A percentile compares a stretch with the other conserved stretches of the same genome.
Conservation (phyloP, 2,797 vertebrate species). For the Bradypodion ventrale region DNA sequence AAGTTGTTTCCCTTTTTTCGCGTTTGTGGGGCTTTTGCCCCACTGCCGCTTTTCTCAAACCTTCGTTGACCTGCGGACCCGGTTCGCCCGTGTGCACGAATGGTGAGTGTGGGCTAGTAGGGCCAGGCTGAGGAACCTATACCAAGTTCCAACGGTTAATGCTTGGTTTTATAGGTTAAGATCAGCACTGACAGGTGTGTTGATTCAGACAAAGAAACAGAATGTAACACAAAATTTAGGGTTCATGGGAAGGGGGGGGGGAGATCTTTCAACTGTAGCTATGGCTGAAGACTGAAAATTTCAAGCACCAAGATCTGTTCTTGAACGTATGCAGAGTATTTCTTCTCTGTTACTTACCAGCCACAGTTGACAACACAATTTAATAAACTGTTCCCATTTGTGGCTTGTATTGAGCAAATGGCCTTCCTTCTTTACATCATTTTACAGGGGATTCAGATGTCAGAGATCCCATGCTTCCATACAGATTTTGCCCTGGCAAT, state of each 20-base stretch:
- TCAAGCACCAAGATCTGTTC: not conserved
- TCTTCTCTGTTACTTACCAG: not conserved
- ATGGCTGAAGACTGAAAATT: not conserved
- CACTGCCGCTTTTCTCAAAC: too few species aligned
- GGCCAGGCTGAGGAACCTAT: too few species aligned
- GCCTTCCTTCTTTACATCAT: not conserved
- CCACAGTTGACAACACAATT: not conserved
- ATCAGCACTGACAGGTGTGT: not conserved
- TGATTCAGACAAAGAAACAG: not conserved
- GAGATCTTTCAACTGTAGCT: not conserved
- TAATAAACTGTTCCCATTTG: not conserved
- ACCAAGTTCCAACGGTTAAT: too few species aligned
- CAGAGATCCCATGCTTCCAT: too few species aligned
- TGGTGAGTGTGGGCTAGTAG: too few species aligned
- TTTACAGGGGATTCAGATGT: not conserved
- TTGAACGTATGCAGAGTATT: not conserved
- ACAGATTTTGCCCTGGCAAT: too few species aligned
- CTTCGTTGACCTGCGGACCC: too few species aligned
- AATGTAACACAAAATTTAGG: not conserved
- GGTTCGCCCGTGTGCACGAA: too few species aligned
- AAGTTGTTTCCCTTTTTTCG: too few species aligned
- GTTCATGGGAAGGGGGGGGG: not conserved
- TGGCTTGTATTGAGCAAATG: not conserved
- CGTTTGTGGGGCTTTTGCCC: too few species aligned
- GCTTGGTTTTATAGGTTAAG: too few species aligned